Base-by-base conservation (phyloP, 2,888 invertebrate species). In the Nemurella pictetii region DNA sequence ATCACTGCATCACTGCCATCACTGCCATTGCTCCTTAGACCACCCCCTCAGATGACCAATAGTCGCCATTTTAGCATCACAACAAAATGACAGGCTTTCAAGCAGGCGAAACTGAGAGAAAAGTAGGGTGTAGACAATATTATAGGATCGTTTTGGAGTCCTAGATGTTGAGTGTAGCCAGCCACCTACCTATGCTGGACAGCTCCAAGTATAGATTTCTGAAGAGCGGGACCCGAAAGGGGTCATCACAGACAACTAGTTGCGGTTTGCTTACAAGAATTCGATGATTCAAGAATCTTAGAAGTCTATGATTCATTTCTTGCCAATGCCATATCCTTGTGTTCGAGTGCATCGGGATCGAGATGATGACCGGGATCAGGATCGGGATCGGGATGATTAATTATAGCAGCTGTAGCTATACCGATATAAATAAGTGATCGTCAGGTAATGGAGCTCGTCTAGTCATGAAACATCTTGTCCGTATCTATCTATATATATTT, bases 1-100 rank as follows among this genome's bases (percentile, higher is more conserved):
- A 78, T 77, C 77, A 27, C 77, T 32, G 32, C 78, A 78, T 77
- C 77, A 27, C 77, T 32, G 32, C 32, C 32, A 32, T 55, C 55
- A 55, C 55, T 55, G 20, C 15, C 75, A 75, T 28, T 75, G 75
- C 81, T 80, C 26, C 81, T 28, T 73, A 83, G 74, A 85, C 80
- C 32, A 36, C 80, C 73, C 35, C 84, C 84, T 28, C 82, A 85
- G 84, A 85, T 85, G 85, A 85, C 86, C 85, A 85, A 83, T 80
- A 81, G 83, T 83, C 85, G 85, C 86, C 86, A 85, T 85, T 84
- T 86, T 86, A 84, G 55, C 83, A 30, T 85, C 84, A 85, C 85
- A 80, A 84, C 81, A 25, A 35, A 55, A 81, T 81, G 81, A 81
- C 81, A 81, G 81, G 81, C 35, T 81, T 78, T 78, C 30, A 78